Evolutionary conservation across 2,888 invertebrate genomes (phyloP).

Genomic region (Ophraella communa): DNA sequence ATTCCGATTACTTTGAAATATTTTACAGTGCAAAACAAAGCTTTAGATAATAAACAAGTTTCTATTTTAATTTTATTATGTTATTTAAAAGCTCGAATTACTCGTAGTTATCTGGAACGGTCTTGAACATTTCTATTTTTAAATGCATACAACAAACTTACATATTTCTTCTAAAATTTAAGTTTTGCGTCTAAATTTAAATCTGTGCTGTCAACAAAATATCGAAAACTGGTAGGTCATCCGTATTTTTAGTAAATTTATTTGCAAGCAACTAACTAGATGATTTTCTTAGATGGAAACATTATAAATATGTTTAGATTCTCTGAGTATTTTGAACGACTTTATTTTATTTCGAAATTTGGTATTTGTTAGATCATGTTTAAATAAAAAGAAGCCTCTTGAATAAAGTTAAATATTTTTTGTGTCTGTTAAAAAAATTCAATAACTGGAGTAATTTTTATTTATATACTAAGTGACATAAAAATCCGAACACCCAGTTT

Average conservation of each 20-base stretch:
- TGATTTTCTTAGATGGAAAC: no score
- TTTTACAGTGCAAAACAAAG: not conserved
- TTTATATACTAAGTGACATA: no score
- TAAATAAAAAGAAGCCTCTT: no score
- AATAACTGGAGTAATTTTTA: no score
- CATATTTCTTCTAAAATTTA: conserved; percentile 23
- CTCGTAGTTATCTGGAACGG: not conserved
- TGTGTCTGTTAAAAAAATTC: no score
- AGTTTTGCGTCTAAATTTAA: conserved; percentile 24
- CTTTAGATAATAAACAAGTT: conserved; percentile 7
- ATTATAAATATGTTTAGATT: no score
- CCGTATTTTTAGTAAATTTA: conserved; percentile 34
- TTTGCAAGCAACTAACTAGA: conserved; percentile 4
- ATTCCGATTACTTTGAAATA: not conserved
- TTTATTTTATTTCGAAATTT: no score
- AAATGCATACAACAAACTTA: conserved; percentile 16
- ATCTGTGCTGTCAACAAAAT: conserved; percentile 32
- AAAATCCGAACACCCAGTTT: no score
- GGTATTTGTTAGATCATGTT: no score
- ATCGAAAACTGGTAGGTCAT: conserved; percentile 33
- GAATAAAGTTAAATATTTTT: no score
- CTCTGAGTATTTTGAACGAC: no score
- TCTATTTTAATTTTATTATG: conserved; percentile 7
- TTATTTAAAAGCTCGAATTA: not conserved
- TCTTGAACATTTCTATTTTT: conserved; percentile 26